phyloP scores from a whole-genome alignment of 2,113 vertebrate genomes.

The Riparia riparia region DNA sequence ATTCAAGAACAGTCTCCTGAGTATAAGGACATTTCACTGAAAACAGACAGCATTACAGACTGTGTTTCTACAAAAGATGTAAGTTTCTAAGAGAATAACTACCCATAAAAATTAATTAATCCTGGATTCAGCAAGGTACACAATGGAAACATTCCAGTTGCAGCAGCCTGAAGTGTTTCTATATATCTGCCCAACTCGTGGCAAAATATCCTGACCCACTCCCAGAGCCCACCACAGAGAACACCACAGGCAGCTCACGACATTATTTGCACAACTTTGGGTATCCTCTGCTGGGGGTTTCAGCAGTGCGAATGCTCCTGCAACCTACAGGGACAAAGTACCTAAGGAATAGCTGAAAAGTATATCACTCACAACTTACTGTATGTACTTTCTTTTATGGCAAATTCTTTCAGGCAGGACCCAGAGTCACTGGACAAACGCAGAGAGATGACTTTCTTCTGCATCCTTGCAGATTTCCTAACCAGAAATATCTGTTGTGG shows the following conservation, averaged over 20 bases:
- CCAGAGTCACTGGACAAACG: slow-evolving; percentile 77
- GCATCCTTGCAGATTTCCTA: slow-evolving; percentile 84
- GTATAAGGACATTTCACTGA: neutral
- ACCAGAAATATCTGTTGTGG: slow-evolving; percentile 88
- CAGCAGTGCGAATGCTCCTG: neutral
- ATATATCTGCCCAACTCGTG: rapidly evolving
- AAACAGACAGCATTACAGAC: neutral
- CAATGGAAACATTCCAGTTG: neutral
- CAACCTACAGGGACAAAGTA: neutral
- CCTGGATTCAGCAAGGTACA: neutral
- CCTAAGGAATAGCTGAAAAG: neutral
- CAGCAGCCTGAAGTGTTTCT: neutral
- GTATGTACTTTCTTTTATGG: slow-evolving; percentile 91
- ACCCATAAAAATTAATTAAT: neutral
- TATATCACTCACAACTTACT: slow-evolving; percentile 78
- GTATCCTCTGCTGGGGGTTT: neutral
- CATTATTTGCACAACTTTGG: neutral
- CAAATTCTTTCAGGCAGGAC: slow-evolving; percentile 83
- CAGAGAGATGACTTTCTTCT: slow-evolving; percentile 91
- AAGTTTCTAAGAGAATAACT: neutral
- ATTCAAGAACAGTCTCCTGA: neutral
- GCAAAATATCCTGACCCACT: neutral
- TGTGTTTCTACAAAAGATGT: neutral
- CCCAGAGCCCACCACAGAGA: neutral
- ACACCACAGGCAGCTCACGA: neutral